Evolutionary conservation across 1,140 invertebrate species (phyloP), one percentile per base, ranked within the genome.

Genomic region (Polypedilum pembai): DNA sequence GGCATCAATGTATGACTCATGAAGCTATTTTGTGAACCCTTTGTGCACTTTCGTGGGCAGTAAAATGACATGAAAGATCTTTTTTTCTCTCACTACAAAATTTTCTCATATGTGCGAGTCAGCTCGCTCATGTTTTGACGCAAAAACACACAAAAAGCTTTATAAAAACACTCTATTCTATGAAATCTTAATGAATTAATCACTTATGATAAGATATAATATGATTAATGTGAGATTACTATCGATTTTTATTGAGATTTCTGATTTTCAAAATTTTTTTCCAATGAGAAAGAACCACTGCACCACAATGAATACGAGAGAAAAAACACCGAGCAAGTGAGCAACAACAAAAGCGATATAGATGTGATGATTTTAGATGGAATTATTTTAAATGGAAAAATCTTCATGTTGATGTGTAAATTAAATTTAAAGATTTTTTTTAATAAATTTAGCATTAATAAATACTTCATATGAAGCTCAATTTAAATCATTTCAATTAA

Each of bases 181-280:
- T 56, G 8, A 56, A 56, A 56, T 56, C n/a, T 12, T 15, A 56
- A 12, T 56, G n/a, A n/a, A 56, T 56, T 56, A 56, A 56, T 56
- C 45, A 56, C 45, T 56, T 56, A 56, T 56, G 45, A 56, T 56
- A n/a, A 56, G 45, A 56, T 56, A 56, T 56, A 56, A 56, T 56
- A 15, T 56, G n/a, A 56, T 56, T 56, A 56, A 56, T 56, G 45
- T 56, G 45, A 56, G 45, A 56, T 56, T 56, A 56, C 15, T 56
- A 56, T 56, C 45, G 45, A 56, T 56, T 56, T 56, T 56, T 56
- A 56, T 56, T 56, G 45, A 56, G 45, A 56, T n/a, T 56, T 56
- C 12, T 12, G n/a, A 56, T 56, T 56, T n/a, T 4, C 12, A 56
- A 56, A 56, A 56, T 12, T 56, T 56, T 56, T 56, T 56, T 56